These are phyloP conservation scores for Charanyca ferruginea DNA, from an alignment of 2,888 invertebrate genomes.

Conservation along the genomic window DNA sequence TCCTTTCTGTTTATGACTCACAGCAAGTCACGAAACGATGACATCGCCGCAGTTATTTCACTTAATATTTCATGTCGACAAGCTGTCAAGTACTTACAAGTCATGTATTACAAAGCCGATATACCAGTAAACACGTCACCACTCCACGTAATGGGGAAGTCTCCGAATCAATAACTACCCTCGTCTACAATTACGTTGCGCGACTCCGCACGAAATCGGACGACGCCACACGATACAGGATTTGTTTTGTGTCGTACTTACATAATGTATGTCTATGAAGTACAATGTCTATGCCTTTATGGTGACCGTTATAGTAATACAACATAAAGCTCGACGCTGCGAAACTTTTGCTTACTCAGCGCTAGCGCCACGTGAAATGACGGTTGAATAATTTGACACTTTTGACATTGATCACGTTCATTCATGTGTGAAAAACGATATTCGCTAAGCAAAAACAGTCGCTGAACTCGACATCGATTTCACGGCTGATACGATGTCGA, in stretches of 20 bases:
- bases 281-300: constrained; percentile 48
- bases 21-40: neutral
- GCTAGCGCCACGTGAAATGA: no score
- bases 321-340: no score
- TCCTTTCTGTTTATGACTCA: constrained; percentile 14
- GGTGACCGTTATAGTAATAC: no score
- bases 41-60: constrained; percentile 36
- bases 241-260: constrained; percentile 21
- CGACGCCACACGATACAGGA: constrained; percentile 21
- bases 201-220: constrained; percentile 4
- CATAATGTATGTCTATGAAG: constrained; percentile 12
- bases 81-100: constrained; percentile 29
- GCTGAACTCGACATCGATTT: no score
- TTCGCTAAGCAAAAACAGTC: no score
- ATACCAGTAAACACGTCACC: constrained; percentile 38
- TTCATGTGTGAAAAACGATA: no score
- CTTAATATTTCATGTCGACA: constrained; percentile 34
- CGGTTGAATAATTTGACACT: no score
- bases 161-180: constrained; percentile 49
- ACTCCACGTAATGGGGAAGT: constrained; percentile 39
- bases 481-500: no score
- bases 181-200: constrained; percentile 25
- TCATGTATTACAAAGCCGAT: constrained; percentile 39
- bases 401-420: no score
- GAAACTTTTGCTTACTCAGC: no score